Evolutionary conservation across 1,140 invertebrate species (phyloP).

Genomic region (Ips typographus): DNA sequence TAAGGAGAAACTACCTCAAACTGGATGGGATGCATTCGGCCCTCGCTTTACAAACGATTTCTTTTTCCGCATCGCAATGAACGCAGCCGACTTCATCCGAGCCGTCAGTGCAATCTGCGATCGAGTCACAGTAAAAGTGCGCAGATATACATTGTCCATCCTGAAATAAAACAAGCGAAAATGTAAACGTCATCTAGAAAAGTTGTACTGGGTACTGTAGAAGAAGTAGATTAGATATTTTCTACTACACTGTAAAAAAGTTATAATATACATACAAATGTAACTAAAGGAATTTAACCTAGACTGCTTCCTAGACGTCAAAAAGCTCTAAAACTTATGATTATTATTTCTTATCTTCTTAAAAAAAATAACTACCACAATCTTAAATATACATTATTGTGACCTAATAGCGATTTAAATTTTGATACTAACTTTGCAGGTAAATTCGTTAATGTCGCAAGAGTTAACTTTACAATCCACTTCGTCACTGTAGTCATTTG

Average conservation of each 20-base stretch:
- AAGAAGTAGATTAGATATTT: no score
- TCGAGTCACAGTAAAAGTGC: slow-evolving; percentile 72
- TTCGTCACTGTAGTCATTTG: slow-evolving; percentile 62
- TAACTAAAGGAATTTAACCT: not conserved
- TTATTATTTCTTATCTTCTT: no score
- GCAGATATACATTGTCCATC: slow-evolving; percentile 73
- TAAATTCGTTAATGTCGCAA: slow-evolving; percentile 66
- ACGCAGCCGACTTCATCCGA: slow-evolving; percentile 68
- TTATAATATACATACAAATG: no score
- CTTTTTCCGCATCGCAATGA: slow-evolving; percentile 56
- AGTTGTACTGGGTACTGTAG: not conserved
- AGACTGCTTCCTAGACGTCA: not conserved
- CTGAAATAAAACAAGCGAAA: not conserved
- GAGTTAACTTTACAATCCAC: slow-evolving; percentile 45
- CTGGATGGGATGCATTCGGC: slow-evolving; percentile 40
- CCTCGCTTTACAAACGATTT: slow-evolving; percentile 58
- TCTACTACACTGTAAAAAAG: no score
- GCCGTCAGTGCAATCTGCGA: slow-evolving; percentile 69
- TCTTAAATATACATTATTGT: not conserved
- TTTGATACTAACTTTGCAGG: slow-evolving; percentile 54
- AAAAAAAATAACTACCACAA: no score
- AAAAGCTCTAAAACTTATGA: not conserved
- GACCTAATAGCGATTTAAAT: not conserved
- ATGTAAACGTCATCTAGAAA: no score
- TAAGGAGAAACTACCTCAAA: slow-evolving; percentile 21